phyloP scores from a whole-genome alignment of 2,888 invertebrate genomes.

The Lasioglossum morio region DNA sequence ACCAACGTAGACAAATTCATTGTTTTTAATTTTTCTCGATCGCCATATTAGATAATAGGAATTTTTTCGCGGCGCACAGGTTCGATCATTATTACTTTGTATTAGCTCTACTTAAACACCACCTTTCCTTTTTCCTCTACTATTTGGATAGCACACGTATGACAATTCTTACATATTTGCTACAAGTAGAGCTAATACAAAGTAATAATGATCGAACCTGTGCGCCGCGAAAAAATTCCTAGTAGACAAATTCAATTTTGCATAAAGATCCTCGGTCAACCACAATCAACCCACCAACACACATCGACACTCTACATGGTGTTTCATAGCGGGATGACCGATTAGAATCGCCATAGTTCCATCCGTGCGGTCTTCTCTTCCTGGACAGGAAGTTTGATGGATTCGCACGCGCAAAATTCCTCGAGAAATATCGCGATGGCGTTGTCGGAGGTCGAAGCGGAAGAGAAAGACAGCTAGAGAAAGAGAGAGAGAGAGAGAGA shows the following conservation, averaged over 20 bases:
- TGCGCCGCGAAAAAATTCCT: too few relatives aligned
- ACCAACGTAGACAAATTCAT: background rate
- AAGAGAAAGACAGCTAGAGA: background rate
- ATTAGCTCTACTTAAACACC: too few relatives aligned
- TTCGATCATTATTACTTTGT: too few relatives aligned
- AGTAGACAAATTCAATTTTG: background rate
- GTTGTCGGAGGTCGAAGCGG: background rate
- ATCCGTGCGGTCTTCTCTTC: background rate
- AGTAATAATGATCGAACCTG: too few relatives aligned
- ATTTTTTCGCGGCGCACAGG: too few relatives aligned
- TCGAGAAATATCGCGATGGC: slow-evolving; percentile 4
- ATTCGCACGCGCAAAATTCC: slow-evolving; percentile 19
- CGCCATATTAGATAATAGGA: too few relatives aligned
- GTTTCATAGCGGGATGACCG: background rate
- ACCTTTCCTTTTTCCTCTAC: too few relatives aligned
- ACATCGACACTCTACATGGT: background rate
- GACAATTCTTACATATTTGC: too few relatives aligned
- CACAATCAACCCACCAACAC: background rate
- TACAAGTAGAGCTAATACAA: too few relatives aligned
- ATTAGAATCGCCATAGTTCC: background rate
- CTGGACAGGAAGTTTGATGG: background rate
- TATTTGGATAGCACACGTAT: too few relatives aligned
- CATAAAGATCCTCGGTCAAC: background rate
- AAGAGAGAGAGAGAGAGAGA: background rate
- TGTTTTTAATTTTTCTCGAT: too few relatives aligned